Base-by-base conservation (phyloP, 2,797 vertebrate species). In the Gallirallus australis region DNA sequence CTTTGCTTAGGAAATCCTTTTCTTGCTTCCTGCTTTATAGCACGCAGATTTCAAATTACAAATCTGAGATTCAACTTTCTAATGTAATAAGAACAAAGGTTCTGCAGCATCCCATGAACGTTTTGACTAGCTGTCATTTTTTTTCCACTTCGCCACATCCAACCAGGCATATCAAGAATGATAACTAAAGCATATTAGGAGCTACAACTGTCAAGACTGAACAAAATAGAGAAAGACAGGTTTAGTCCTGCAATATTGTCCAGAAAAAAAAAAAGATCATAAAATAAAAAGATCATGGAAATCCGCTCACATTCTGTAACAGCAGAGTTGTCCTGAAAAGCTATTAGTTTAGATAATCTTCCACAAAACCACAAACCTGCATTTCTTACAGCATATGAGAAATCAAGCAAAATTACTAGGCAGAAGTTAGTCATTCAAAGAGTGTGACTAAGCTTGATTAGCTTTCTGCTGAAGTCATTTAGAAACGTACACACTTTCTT, bases 361-460 rank as follows among this genome's bases (percentile, higher is more conserved):
- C 56, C 72, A 84, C 42, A 69, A 87, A 91, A 82, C 64, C 65
- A 69, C 61, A 86, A 56, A 82, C 75, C 45, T 31, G 39, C 52
- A 39, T 82, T 89, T 92, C 73, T 64, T 37, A 73, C 9, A 87
- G 65, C 35, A 39, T 85, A 39, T 48, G 78, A 70, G 27, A 28
- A 95, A 93, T 66, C 79, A 68, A 92, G 61, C 16, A 66, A 65
- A 93, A 64, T 65, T 76, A 42, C 47, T 45, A 37, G 72, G 79
- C 65, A 80, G 53, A 88, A 92, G 65, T 70, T 54, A 89, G 72
- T 70, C 39, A 85, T 65, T 85, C 86, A 75, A 50, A 93, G 60
- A 78, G 52, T 10, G 35, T 83, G 82, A 92, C 86, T 93, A 94
- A 66, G 66, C 89, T 90, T 76, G 73, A 82, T 93, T 69, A 91